Conservation (phyloP, 2,888 invertebrate genomes). For the Sthenelais limicola region DNA sequence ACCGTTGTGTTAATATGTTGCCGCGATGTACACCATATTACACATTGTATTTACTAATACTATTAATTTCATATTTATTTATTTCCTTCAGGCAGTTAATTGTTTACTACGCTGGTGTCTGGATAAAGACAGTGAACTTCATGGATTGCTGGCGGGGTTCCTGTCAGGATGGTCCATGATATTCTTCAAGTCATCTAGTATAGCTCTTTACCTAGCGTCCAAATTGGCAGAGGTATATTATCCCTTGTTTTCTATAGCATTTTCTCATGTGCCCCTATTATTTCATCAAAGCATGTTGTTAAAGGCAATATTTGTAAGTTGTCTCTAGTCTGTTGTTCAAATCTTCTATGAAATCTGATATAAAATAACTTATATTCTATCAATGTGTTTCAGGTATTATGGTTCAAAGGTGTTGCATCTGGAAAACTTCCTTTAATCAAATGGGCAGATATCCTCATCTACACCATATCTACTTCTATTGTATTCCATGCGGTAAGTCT, state of each 20-base stretch:
- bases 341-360: neutral
- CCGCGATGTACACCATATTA: neutral
- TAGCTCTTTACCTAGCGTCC: slow-evolving; percentile 88
- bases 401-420: slow-evolving; percentile 80
- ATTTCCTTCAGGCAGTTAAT: slow-evolving; percentile 26
- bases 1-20: neutral
- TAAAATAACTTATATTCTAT: neutral
- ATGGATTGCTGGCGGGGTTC: slow-evolving; percentile 82
- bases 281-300: neutral
- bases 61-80: neutral
- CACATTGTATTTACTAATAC: neutral
- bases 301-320: neutral
- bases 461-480: slow-evolving; percentile 83
- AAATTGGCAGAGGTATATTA: slow-evolving; percentile 87
- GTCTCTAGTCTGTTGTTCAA: slow-evolving; percentile 1
- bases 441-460: slow-evolving; percentile 81
- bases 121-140: slow-evolving; percentile 77
- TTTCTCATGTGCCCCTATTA: neutral
- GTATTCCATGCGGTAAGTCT: slow-evolving; percentile 79
- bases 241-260: neutral
- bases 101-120: slow-evolving; percentile 79
- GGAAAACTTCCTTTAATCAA: slow-evolving; percentile 80
- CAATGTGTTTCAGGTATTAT: slow-evolving; percentile 77
- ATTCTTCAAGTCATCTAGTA: slow-evolving; percentile 83
- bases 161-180: slow-evolving; percentile 81